A percentile compares a stretch with the other conserved stretches of the same genome.
These are phyloP conservation scores for Athalia rosae DNA, from an alignment of 2,888 invertebrate species.

Conservation along the genomic window DNA sequence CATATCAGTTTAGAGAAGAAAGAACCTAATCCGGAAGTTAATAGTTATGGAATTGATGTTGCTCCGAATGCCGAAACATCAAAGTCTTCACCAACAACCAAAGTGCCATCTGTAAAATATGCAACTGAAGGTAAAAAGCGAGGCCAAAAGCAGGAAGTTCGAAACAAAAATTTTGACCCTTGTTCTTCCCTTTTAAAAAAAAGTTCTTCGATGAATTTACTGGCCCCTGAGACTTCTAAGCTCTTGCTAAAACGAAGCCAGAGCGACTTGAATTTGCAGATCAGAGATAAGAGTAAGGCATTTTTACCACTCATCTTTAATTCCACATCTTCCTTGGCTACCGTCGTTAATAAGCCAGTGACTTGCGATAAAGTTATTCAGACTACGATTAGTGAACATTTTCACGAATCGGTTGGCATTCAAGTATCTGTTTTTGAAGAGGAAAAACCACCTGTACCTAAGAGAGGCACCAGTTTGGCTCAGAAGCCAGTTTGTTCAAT, in stretches of 20 bases:
- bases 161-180: slow-evolving; percentile 35
- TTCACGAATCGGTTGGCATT: slow-evolving; percentile 67
- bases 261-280: slow-evolving; percentile 68
- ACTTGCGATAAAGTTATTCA: slow-evolving; percentile 70
- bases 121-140: slow-evolving; percentile 51
- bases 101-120: slow-evolving; percentile 54
- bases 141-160: too few relatives aligned
- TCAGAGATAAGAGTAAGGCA: slow-evolving; percentile 57
- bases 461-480: slow-evolving; percentile 62
- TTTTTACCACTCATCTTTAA: slow-evolving; percentile 64
- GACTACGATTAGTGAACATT: slow-evolving; percentile 61
- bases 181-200: slow-evolving; percentile 61
- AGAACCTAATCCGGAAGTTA: slow-evolving; percentile 13
- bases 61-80: slow-evolving; percentile 34
- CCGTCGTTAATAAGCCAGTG: slow-evolving; percentile 68
- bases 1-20: slow-evolving; percentile 54
- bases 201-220: slow-evolving; percentile 68
- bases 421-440: slow-evolving; percentile 68
- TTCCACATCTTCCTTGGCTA: slow-evolving; percentile 71
- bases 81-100: slow-evolving; percentile 50
- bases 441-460: slow-evolving; percentile 65
- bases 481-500: slow-evolving; percentile 62
- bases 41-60: not conserved
- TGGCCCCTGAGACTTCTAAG: slow-evolving; percentile 56
- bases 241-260: slow-evolving; percentile 66